Evolutionary conservation across 2,888 invertebrate genomes (phyloP).

Genomic region (Ethmia dodecea): DNA sequence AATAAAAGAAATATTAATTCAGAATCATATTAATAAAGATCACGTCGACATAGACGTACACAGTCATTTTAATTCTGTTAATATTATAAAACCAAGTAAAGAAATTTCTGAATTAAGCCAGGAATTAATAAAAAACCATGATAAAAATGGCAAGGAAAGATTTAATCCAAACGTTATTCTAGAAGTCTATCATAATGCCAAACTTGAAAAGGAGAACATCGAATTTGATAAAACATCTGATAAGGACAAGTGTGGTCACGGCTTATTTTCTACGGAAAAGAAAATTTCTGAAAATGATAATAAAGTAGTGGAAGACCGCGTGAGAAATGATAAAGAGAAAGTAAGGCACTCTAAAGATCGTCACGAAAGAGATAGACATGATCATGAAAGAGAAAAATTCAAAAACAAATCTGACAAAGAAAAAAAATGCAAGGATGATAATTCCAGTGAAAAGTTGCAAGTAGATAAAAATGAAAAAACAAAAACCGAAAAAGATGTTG

Average conservation of each 20-base stretch:
- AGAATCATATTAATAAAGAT: slow-evolving; percentile 44
- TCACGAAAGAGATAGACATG: slow-evolving; percentile 57
- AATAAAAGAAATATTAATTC: slow-evolving; percentile 30
- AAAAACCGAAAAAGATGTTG: slow-evolving; percentile 42
- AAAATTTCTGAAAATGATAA: slow-evolving; percentile 50
- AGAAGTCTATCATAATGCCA: slow-evolving; percentile 36
- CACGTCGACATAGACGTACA: slow-evolving; percentile 38
- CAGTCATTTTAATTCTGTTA: slow-evolving; percentile 39
- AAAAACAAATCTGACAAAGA: slow-evolving; percentile 53
- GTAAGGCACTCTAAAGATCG: slow-evolving; percentile 47
- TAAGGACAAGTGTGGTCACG: slow-evolving; percentile 44
- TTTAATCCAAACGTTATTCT: slow-evolving; percentile 31
- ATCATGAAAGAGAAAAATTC: slow-evolving; percentile 46
- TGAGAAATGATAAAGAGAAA: slow-evolving; percentile 61
- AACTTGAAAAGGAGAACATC: slow-evolving; percentile 64
- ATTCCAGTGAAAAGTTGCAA: slow-evolving; percentile 30
- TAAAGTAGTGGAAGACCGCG: slow-evolving; percentile 49
- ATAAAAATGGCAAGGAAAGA: slow-evolving; percentile 46
- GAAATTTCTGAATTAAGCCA: slow-evolving; percentile 33
- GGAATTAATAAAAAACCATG: slow-evolving; percentile 32
- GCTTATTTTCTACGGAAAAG: slow-evolving; percentile 24
- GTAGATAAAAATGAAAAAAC: slow-evolving; percentile 37
- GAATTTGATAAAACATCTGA: slow-evolving; percentile 57
- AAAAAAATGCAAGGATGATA: slow-evolving; percentile 40
- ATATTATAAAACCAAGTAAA: slow-evolving; percentile 38